Base-by-base conservation (phyloP, 2,113 vertebrate genomes). In the Neodon shergylaensis region DNA sequence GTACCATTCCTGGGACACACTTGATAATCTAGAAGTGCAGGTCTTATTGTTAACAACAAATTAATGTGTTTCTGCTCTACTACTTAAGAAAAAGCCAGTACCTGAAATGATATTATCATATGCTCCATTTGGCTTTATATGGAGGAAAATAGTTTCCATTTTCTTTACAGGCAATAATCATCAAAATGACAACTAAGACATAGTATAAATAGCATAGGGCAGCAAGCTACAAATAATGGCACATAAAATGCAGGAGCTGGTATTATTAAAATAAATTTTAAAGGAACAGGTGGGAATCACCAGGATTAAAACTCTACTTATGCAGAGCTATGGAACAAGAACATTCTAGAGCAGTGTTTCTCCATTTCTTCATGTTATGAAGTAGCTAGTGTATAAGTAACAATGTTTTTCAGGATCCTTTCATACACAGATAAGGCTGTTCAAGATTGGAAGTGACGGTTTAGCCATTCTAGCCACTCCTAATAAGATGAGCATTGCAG, bases 71-170 rank as follows among this genome's bases (percentile, higher is more conserved):
- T 93, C 70, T 22, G 49, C 4, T 81, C 2, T 36, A 88, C 26
- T 79, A 42, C 36, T 72, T 49, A 90, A 70, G 54, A 89, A 70
- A 54, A 89, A 36, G 66, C 52, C 68, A 89, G 24, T 31, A 13
- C 81, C 94, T 92, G 33, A 12, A 52, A 31, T 87, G 39, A 92
- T 78, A 16, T 92, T 72, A 93, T 89, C n/a, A 73, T 90, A 77
- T 17, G 36, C 19, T 44, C 44, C 65, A 86, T 42, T 86, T 83
- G 74, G 16, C 47, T 91, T 79, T 70, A 24, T 72, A 21, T 52
- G 42, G 76, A 79, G 54, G 70, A 92, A 91, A 92, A 52, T 65
- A 14, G 17, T 86, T 94, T 92, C 4, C n/a, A 66, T 6, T 63
- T n/a, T 86, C 19, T 90, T 77, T 58, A 44, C 31, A 73, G 76